Conservation (phyloP, 23 tunicate species). For the Styela plicata region DNA sequence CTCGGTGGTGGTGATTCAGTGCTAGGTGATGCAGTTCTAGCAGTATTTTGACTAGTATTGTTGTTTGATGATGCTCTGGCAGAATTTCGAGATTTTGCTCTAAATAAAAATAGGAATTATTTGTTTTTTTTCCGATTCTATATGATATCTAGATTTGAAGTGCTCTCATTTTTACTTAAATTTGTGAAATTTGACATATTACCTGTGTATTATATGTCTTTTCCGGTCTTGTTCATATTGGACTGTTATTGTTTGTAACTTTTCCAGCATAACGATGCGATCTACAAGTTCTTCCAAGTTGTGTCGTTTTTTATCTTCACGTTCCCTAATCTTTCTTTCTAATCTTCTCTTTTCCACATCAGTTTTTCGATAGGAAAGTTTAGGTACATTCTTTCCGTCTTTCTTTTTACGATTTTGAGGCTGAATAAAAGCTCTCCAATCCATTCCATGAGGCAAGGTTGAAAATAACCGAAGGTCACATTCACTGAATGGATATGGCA, state of each 20-base stretch:
- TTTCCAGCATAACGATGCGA: conserved; percentile 15
- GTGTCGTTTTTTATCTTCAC: neutral
- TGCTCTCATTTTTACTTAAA: no score
- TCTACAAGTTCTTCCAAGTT: conserved; percentile 14
- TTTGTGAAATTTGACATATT: no score
- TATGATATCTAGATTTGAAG: no score
- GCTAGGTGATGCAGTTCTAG: neutral
- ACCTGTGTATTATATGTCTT: conserved; percentile 24
- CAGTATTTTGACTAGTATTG: neutral
- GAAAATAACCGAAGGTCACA: conserved; percentile 2
- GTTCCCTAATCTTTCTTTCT: neutral
- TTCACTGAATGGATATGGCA: conserved; percentile 8
- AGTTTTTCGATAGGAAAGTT: neutral
- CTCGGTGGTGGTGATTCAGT: neutral
- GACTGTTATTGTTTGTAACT: conserved; percentile 4
- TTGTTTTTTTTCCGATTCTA: no score
- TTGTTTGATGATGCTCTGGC: conserved; percentile 4
- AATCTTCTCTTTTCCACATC: neutral
- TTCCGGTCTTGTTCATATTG: conserved; percentile 26
- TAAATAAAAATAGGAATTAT: neutral
- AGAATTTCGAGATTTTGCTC: conserved; percentile 16
- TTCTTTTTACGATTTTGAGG: neutral
- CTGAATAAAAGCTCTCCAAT: conserved; percentile 20
- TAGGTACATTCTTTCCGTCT: no score
- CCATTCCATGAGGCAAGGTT: conserved; percentile 12